phyloP scores from a whole-genome alignment of 1,140 invertebrate species.

The Lepidurus arcticus region DNA sequence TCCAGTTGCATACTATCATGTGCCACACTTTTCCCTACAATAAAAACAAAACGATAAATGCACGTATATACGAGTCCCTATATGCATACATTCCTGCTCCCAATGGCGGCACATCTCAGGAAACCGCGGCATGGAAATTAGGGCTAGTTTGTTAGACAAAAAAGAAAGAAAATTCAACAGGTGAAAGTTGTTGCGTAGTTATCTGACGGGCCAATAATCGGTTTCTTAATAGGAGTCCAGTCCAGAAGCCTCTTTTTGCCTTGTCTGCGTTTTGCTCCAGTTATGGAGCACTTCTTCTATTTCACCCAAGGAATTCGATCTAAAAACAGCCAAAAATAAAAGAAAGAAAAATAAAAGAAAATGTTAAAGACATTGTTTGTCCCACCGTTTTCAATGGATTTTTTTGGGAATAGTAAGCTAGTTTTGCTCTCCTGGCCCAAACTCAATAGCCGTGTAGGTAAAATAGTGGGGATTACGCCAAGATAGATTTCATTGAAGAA shows the following conservation, averaged over 20 bases:
- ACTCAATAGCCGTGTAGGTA: neutral
- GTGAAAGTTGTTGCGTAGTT: neutral
- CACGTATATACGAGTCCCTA: neutral
- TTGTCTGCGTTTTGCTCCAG: too few relatives aligned
- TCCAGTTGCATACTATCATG: neutral
- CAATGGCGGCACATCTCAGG: neutral
- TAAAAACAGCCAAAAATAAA: too few relatives aligned
- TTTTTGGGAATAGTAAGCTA: too few relatives aligned
- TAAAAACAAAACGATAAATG: neutral
- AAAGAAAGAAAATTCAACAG: neutral
- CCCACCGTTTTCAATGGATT: too few relatives aligned
- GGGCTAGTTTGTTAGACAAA: neutral
- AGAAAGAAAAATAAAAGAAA: too few relatives aligned
- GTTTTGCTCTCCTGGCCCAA: too few relatives aligned
- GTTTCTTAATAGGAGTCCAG: too few relatives aligned
- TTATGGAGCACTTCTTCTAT: too few relatives aligned
- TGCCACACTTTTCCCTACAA: conserved; percentile 1
- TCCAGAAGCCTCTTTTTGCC: too few relatives aligned
- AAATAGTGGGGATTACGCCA: neutral
- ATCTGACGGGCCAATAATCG: too few relatives aligned
- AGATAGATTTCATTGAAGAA: neutral
- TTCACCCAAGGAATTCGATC: too few relatives aligned
- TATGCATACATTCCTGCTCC: neutral
- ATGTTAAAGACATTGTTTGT: too few relatives aligned
- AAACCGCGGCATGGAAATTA: neutral